Evolutionary conservation across 92 coral and sea anemone genomes (phyloP), one percentile per base, ranked within the genome.

Genomic region (Epizoanthus rinbou): DNA sequence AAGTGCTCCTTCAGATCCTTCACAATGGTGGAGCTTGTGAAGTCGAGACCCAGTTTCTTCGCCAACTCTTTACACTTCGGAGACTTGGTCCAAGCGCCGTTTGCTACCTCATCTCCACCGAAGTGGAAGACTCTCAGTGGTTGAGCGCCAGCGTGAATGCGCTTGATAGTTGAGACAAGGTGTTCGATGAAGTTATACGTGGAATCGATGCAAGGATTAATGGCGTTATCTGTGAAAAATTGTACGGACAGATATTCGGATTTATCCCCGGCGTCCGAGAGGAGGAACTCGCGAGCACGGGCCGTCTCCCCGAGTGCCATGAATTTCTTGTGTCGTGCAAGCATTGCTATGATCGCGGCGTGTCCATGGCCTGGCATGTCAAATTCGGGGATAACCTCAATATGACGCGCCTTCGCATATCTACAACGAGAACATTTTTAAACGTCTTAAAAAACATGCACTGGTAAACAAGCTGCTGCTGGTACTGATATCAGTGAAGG

Each of bases 321-420:
- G 70, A 75, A 87, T 52, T 91, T 91, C 67, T 74, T 82, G 80
- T 91, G 88, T 28, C 98, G 74, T 24, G 90, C 92, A 76, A 94
- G 89, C 99, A 96, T 96, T 9, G 98, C 98, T 39, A 90, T 93
- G 63, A 96, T 94, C 2, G 98, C 98, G 2, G 99, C 99, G 56
- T 96, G 99, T 14, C 97, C 94, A 50, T 96, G 99, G 10, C 99
- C 99, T 33, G 99, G 99, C 99, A 96, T 96, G 87, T 96, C 99
- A 84, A 94, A 96, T 88, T 96, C 99, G 3, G 99, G 99, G 43
- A 96, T 96, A 2, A 96, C 87, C 79, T 94, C 94, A 63, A 96
- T 94, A 71, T 92, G 96, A 22, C 95, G 86, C 65, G 84, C 90
- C 14, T 90, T 86, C 50, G 97, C 99, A 78, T 90, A 93, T 50